Conservation (phyloP, 2,888 invertebrate genomes). For the Linnaemya vulpina region DNA sequence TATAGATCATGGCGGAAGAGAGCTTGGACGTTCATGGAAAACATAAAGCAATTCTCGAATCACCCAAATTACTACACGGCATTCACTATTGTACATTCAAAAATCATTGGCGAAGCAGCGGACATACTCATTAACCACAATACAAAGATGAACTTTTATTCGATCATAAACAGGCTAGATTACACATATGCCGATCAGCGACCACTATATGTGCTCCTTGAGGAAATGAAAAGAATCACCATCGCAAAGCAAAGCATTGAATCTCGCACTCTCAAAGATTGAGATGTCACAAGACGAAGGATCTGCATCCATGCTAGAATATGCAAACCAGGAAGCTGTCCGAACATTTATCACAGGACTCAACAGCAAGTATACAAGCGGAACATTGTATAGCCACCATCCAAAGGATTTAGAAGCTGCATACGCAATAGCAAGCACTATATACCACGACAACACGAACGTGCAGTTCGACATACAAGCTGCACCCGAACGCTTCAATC, state of each 20-base stretch:
- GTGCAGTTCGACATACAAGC: background rate
- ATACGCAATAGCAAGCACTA: background rate
- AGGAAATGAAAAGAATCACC: background rate
- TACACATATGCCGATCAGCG: background rate
- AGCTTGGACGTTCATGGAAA: background rate
- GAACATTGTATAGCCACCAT: background rate
- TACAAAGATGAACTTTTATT: background rate
- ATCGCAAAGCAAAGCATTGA: background rate
- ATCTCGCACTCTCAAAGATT: no score
- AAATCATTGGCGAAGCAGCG: conserved; percentile 8
- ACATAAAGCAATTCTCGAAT: background rate
- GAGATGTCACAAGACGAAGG: background rate
- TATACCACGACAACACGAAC: background rate
- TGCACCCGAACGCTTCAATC: background rate
- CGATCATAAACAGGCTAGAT: background rate
- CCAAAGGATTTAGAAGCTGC: background rate
- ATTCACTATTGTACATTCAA: background rate
- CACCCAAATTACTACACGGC: background rate
- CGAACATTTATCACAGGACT: background rate
- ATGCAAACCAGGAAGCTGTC: background rate
- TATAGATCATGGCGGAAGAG: no score
- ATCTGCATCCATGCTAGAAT: background rate
- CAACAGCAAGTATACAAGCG: background rate
- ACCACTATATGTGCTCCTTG: background rate
- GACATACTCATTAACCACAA: background rate